Evolutionary conservation across 2,797 vertebrate genomes (phyloP).

Genomic region (Ambastaia sidthimunki): DNA sequence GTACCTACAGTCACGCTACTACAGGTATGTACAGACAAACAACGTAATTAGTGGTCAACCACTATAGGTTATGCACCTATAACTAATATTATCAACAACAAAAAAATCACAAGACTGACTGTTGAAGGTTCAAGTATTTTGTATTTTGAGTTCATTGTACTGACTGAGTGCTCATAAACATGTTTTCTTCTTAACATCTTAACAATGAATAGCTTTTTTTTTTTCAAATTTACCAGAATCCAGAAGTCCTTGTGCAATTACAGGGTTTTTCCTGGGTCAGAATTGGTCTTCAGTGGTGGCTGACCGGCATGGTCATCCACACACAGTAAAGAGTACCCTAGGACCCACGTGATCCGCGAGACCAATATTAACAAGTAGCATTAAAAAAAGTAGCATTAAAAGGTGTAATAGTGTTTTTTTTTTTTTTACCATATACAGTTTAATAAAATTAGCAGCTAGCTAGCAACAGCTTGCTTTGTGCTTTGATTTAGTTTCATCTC

Average conservation of each 20-base stretch:
- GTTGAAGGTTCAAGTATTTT: background rate
- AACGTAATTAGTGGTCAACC: background rate
- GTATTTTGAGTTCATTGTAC: background rate
- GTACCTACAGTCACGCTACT: conserved; percentile 98
- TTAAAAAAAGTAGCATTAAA: no score
- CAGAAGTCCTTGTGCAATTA: conserved; percentile 44
- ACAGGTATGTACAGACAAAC: conserved; percentile 82
- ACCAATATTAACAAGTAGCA: no score
- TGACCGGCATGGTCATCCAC: no score
- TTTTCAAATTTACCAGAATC: background rate
- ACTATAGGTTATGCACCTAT: background rate
- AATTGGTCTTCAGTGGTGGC: no score
- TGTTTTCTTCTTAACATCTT: background rate
- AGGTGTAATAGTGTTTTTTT: no score
- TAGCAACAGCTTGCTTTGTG: no score
- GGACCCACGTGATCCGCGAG: no score
- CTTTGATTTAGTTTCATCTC: no score
- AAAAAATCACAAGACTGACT: background rate
- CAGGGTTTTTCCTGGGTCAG: conserved; percentile 59
- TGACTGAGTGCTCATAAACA: background rate
- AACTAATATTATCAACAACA: no score
- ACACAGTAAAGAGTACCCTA: no score
- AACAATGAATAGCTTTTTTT: background rate
- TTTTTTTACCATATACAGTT: no score
- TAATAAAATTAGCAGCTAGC: no score